Evolutionary conservation across 2,797 vertebrate species (phyloP).

Genomic region (Periophthalmus magnuspinnatus): DNA sequence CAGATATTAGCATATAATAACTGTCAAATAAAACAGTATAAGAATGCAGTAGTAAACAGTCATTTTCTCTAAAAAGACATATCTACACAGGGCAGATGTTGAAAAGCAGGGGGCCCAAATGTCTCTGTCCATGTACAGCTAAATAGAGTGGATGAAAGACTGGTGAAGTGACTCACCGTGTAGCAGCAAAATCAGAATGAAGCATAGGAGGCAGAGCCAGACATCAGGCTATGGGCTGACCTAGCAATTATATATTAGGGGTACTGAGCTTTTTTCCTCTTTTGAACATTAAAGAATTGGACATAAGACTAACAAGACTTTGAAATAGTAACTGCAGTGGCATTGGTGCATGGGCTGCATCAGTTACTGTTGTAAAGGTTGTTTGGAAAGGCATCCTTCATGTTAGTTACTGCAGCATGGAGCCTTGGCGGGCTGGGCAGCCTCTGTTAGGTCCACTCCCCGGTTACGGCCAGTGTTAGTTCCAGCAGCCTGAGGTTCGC

Average conservation of each 20-base stretch:
- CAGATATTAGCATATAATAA: constrained; percentile 71
- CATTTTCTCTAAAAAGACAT: constrained; percentile 48
- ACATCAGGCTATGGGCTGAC: constrained; percentile 39
- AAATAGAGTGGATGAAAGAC: constrained; percentile 69
- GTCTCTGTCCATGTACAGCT: constrained; percentile 42
- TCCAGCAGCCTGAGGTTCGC: constrained; percentile 88
- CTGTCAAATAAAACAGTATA: constrained; percentile 72
- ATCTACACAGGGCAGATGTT: constrained; percentile 36
- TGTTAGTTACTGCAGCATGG: constrained; percentile 95
- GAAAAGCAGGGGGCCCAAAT: constrained; percentile 65
- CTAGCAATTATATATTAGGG: constrained; percentile 34
- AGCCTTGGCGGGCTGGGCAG: constrained; percentile 88
- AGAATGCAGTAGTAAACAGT: constrained; percentile 78
- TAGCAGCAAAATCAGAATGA: constrained; percentile 54
- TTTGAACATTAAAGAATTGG: constrained; percentile 61
- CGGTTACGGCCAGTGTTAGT: constrained; percentile 85
- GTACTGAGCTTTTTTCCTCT: constrained; percentile 49
- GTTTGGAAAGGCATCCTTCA: constrained; percentile 48
- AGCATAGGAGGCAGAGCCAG: constrained; percentile 41
- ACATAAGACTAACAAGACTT: constrained; percentile 54
- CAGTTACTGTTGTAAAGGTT: constrained; percentile 90
- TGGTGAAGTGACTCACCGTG: constrained; percentile 48
- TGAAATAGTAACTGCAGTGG: constrained; percentile 72
- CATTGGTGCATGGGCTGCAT: constrained; percentile 64
- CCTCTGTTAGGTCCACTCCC: constrained; percentile 93